Evolutionary conservation across 2,113 vertebrate genomes (phyloP), one percentile per base, ranked within the genome.

Genomic region (Hepsetus odoe): DNA sequence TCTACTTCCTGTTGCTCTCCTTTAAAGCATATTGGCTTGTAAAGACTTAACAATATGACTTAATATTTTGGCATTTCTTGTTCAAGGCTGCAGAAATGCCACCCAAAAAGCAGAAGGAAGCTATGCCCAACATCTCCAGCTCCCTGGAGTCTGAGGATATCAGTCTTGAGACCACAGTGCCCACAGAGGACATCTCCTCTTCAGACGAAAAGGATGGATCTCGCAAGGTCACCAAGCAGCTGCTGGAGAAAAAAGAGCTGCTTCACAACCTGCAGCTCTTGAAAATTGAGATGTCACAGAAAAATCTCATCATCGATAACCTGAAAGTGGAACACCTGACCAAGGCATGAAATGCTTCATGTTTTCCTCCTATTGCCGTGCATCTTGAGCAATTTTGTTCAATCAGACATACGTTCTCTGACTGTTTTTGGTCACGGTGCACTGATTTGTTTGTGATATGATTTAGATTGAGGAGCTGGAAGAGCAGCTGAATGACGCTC

Each of bases 111-210:
- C 86, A 88, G 0, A 91, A 90, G 46, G 87, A 89, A 80, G 73
- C 84, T 14, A 92, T 87, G 74, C 89, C 88, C 32, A 98, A 99
- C 3, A 56, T 95, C 40, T 99, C 96, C 51, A 98, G 95, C 86
- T 99, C 98, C 5, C 80, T 98, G 83, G 97, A 98, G 87, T 98
- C 96, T 12, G 98, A 99, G 88, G 98, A 99, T 85, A 87, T 97
- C 85, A 99, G 97, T 83, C 93, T 99, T 84, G 98, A 99, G 91
- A 99, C 97, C 2, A 98, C 97, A 10, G 84, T 97, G 30, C 98
- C 94, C 24, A 96, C 96, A 0, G 96, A 99, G 86, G 98, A 99
- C 16, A 76, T 97, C 16, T 99, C 97, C 32, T 99, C 98, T 5
- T 98, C 97, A 0, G 97, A 98, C 87, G 98, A 99, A 71, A 92